phyloP scores from a whole-genome alignment of 1,140 invertebrate species.

The Sarcophaga peregrina region DNA sequence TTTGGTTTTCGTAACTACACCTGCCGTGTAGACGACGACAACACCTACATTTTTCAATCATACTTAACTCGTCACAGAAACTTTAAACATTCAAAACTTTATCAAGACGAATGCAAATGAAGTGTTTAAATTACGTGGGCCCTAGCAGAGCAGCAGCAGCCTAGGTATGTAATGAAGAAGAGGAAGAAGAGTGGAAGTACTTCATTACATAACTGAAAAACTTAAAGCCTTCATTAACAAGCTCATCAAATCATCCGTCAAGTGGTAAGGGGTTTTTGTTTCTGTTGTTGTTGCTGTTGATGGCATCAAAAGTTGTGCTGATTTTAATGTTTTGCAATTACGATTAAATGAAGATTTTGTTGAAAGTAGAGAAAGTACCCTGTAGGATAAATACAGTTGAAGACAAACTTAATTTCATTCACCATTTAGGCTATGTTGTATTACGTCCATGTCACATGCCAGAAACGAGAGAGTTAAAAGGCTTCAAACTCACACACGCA shows the following conservation, averaged over 20 bases:
- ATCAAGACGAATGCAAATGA: slow-evolving; percentile 26
- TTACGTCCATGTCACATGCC: no score
- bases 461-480: no score
- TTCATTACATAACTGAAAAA: not conserved
- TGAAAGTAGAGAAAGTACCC: not conserved
- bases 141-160: not conserved
- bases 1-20: not conserved
- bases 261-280: not conserved
- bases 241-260: slow-evolving; percentile 24
- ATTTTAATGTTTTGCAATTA: slow-evolving; percentile 10
- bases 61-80: not conserved
- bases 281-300: not conserved
- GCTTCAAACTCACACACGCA: no score
- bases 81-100: slow-evolving; percentile 30
- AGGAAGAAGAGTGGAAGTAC: not conserved
- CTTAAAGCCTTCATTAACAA: slow-evolving; percentile 7
- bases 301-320: not conserved
- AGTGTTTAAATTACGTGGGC: not conserved
- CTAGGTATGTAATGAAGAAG: no score
- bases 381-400: no score
- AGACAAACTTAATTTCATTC: no score
- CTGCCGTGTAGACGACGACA: no score
- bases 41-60: no score
- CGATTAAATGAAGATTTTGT: not conserved
- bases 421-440: no score